phyloP scores from a whole-genome alignment of 92 coral and sea anemone genomes.

The Scolanthus callimorphus region DNA sequence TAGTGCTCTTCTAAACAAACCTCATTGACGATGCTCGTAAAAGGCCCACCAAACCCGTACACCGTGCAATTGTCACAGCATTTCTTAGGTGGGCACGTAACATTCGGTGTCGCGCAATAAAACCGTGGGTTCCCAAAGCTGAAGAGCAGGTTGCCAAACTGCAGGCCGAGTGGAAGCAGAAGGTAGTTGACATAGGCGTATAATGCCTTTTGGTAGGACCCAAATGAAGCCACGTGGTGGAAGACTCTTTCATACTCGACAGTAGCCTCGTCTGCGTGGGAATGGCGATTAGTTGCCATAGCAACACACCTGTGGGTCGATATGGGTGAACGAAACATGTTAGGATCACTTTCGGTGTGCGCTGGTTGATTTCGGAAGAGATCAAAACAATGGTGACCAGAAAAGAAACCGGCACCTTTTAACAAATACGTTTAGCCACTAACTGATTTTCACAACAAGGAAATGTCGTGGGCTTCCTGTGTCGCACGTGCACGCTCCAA shows the following conservation, averaged over 20 bases:
- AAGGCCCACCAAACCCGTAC: slow-evolving; percentile 33
- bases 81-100: slow-evolving; percentile 20
- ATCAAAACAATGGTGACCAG: too few relatives aligned
- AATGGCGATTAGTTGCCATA: too few relatives aligned
- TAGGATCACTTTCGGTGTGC: too few relatives aligned
- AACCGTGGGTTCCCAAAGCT: slow-evolving; percentile 42
- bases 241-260: slow-evolving; percentile 40
- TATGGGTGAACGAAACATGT: too few relatives aligned
- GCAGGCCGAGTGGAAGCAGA: slow-evolving; percentile 23
- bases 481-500: too few relatives aligned
- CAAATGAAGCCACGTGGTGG: slow-evolving; percentile 24
- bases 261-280: background rate
- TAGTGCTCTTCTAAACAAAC: too few relatives aligned
- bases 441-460: too few relatives aligned
- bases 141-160: slow-evolving; percentile 39
- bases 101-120: slow-evolving; percentile 29
- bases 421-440: too few relatives aligned
- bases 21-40: slow-evolving; percentile 23
- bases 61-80: slow-evolving; percentile 29
- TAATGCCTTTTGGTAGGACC: slow-evolving; percentile 44
- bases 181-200: slow-evolving; percentile 16
- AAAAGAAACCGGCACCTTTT: too few relatives aligned
- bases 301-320: too few relatives aligned
- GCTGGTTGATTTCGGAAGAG: too few relatives aligned
- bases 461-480: too few relatives aligned